A percentile compares a stretch with the other conserved stretches of the same genome.
Evolutionary conservation across 35 echinoderm and acorn worm genomes (phyloP).

Genomic region (Lytechinus pictus): DNA sequence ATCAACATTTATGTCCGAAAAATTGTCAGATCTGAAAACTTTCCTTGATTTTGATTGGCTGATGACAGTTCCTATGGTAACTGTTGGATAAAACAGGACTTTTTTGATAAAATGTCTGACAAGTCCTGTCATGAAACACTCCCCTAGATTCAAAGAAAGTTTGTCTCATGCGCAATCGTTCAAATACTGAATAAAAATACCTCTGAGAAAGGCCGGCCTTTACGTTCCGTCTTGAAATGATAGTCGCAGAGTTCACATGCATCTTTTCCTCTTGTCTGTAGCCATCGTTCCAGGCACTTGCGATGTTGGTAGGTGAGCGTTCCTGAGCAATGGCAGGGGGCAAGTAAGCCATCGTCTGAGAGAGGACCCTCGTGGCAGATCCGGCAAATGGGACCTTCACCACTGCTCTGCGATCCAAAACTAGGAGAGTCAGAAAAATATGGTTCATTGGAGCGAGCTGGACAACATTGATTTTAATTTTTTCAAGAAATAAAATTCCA

Average conservation of each 20-base stretch:
- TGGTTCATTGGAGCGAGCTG: background rate
- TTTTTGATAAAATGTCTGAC: no score
- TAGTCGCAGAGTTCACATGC: conserved; percentile 78
- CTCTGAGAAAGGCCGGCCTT: conserved; percentile 64
- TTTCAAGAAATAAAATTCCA: no score
- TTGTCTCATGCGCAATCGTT: no score
- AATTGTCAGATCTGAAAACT: no score
- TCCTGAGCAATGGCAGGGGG: conserved; percentile 73
- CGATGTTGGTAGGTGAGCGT: conserved; percentile 69
- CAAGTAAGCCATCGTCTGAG: conserved; percentile 55
- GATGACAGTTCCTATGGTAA: no score
- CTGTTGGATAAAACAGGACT: no score
- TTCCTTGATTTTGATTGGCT: no score
- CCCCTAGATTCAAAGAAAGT: no score
- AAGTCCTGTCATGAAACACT: no score
- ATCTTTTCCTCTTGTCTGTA: conserved; percentile 66
- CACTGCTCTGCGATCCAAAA: conserved; percentile 61
- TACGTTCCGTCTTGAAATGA: conserved; percentile 73
- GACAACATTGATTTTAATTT: background rate
- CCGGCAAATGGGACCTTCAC: conserved; percentile 80
- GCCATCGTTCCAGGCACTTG: conserved; percentile 83
- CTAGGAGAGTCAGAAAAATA: conserved; percentile 35
- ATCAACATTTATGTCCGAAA: no score
- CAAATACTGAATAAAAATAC: background rate
- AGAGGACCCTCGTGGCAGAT: conserved; percentile 83